Conservation (phyloP, 2,888 invertebrate genomes). For the Sphinx pinastri region DNA sequence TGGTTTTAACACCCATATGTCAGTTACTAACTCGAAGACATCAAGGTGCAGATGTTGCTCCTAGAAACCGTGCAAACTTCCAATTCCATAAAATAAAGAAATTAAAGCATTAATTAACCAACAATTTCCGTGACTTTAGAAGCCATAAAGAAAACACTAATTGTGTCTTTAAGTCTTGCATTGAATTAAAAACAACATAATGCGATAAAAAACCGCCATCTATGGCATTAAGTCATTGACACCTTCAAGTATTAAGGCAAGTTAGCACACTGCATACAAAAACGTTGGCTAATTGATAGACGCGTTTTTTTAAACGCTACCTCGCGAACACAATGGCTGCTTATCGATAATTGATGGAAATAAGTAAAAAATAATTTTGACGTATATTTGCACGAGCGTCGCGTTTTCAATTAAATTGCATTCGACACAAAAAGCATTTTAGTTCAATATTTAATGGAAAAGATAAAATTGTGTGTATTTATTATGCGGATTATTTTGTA, state of each 20-base stretch:
- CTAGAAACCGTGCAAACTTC: background rate
- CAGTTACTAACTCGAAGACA: no score
- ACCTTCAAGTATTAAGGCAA: conserved; percentile 15
- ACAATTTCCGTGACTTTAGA: background rate
- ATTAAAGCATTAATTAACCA: conserved; percentile 19
- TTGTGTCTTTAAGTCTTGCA: conserved; percentile 1
- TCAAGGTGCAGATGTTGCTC: conserved; percentile 1
- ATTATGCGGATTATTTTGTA: background rate
- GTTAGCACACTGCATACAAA: background rate
- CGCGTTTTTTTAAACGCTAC: background rate
- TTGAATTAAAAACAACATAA: background rate
- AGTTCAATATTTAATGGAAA: background rate
- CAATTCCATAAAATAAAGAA: conserved; percentile 2
- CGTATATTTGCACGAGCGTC: conserved; percentile 4
- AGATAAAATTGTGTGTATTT: background rate
- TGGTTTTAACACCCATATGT: no score
- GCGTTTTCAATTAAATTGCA: conserved; percentile 18
- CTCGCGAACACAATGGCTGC: conserved; percentile 8
- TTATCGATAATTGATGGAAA: conserved; percentile 19
- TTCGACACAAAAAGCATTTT: background rate
- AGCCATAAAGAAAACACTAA: background rate
- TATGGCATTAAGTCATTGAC: conserved; percentile 21
- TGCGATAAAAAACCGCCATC: background rate
- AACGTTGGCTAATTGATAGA: conserved; percentile 16
- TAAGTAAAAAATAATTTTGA: conserved; percentile 11